Base-by-base conservation (phyloP, 2,888 invertebrate genomes). In the Agonopterix alstromeriana region DNA sequence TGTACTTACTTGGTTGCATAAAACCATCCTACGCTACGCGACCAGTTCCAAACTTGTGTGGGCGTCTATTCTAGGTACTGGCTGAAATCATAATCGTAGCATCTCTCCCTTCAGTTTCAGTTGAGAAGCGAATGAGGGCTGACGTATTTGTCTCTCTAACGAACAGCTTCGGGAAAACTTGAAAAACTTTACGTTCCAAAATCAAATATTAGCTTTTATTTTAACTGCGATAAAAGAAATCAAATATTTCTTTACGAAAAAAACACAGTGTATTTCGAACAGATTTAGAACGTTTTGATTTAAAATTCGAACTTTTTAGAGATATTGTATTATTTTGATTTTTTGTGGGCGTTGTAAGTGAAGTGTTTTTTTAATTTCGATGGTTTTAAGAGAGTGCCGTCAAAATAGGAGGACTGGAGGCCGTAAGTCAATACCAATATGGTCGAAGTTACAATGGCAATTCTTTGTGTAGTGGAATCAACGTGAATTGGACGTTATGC, bases 401-500 rank as follows among this genome's bases (percentile, higher is more conserved):
- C 80, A 84, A 82, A 73, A 85, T 84, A 81, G 82, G 81, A 73
- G 75, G 58, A 53, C 55, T 64, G 51, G 65, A 65, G 55, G 50
- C 43, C 46, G 8, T 42, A 36, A 35, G 36, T 43, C 7, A 45
- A 9, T 51, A 62, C 45, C 52, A 79, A 70, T 52, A 79, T 71
- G 77, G 60, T 49, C 56, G 53, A 43, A 61, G 65, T 62, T 60
- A 61, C 36, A 55, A 49, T 14, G 43, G 52, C 35, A 63, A 67
- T 51, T 63, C 65, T 41, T 56, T 65, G 50, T 86, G 86, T 55
- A 69, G 65, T 54, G 81, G 80, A 42, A 53, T 55, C 47, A 62
- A 77, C 54, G 60, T 83, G 49, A 87, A 86, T 52, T 74, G 77
- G 77, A 87, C 86, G 74, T 69, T 84, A 86, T 87, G 87, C 61